A percentile compares a stretch with the other conserved stretches of the same genome.
phyloP scores from a whole-genome alignment of 2,113 vertebrate genomes.

The Ptychochromis oligacanthus region DNA sequence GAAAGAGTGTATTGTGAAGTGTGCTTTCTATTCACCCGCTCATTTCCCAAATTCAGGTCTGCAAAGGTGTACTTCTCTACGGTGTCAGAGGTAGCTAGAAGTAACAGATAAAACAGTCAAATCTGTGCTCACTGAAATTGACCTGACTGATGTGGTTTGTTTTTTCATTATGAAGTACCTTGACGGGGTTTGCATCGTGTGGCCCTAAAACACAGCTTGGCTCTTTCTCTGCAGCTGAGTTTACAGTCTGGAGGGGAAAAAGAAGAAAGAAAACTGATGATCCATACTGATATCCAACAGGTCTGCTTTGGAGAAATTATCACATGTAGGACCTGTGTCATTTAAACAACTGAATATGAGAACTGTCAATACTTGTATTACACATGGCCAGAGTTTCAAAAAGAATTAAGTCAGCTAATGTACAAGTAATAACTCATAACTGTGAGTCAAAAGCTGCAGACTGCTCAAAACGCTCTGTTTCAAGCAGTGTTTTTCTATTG shows the following conservation, averaged over 20 bases:
- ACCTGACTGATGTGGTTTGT: background rate
- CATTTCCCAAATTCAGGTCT: slow-evolving; percentile 93
- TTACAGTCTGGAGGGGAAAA: slow-evolving; percentile 84
- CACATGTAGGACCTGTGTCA: background rate
- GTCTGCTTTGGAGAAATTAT: background rate
- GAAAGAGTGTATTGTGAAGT: background rate
- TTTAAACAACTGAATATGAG: too few relatives aligned
- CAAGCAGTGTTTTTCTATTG: too few relatives aligned
- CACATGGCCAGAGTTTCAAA: too few relatives aligned
- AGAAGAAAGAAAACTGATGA: background rate
- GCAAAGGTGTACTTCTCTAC: slow-evolving; percentile 89
- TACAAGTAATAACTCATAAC: too few relatives aligned
- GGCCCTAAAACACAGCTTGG: slow-evolving; percentile 94
- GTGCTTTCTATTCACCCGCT: slow-evolving; percentile 83
- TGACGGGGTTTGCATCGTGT: slow-evolving; percentile 83
- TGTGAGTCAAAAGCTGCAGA: too few relatives aligned
- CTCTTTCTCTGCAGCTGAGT: slow-evolving; percentile 89
- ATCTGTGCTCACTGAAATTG: background rate
- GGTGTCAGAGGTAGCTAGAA: slow-evolving; percentile 68
- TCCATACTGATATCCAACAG: background rate
- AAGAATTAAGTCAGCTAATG: too few relatives aligned
- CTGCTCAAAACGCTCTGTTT: too few relatives aligned
- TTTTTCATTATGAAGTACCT: slow-evolving; percentile 73
- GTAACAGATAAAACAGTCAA: slow-evolving; percentile 34
- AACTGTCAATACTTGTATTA: too few relatives aligned